phyloP scores from a whole-genome alignment of 2,113 vertebrate species.

The Catharus fuscescens region DNA sequence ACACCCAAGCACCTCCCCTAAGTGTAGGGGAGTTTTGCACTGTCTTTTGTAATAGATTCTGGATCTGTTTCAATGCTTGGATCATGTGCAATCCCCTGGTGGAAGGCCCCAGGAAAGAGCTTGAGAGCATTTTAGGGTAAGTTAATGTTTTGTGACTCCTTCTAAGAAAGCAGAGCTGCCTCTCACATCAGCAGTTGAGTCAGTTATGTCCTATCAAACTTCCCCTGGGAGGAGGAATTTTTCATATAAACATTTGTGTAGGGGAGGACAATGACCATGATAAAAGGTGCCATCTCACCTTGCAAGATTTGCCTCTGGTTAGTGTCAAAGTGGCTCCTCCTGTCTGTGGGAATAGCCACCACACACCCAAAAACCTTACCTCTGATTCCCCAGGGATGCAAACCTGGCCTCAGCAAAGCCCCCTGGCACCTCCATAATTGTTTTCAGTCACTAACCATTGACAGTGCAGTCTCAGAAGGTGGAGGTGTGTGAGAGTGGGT shows the following conservation, averaged over 20 bases:
- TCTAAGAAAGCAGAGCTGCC: not conserved
- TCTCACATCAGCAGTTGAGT: not conserved
- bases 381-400: not conserved
- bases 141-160: not conserved
- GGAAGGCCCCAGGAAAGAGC: not conserved
- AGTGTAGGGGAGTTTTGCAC: not conserved
- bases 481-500: not conserved
- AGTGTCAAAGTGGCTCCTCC: not conserved
- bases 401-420: not conserved
- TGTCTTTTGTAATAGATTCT: not conserved
- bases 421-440: not conserved
- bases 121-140: not conserved
- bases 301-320: not conserved
- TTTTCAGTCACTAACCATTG: not conserved
- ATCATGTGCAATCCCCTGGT: too few relatives aligned
- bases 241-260: not conserved
- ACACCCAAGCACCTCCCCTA: not conserved
- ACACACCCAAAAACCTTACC: not conserved
- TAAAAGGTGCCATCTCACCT: not conserved
- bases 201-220: too few relatives aligned
- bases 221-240: not conserved
- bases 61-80: not conserved
- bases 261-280: not conserved
- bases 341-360: too few relatives aligned
- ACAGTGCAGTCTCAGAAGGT: not conserved